These are phyloP conservation scores for Archilochus colubris DNA, from an alignment of 2,113 vertebrate genomes.

Conservation along the genomic window DNA sequence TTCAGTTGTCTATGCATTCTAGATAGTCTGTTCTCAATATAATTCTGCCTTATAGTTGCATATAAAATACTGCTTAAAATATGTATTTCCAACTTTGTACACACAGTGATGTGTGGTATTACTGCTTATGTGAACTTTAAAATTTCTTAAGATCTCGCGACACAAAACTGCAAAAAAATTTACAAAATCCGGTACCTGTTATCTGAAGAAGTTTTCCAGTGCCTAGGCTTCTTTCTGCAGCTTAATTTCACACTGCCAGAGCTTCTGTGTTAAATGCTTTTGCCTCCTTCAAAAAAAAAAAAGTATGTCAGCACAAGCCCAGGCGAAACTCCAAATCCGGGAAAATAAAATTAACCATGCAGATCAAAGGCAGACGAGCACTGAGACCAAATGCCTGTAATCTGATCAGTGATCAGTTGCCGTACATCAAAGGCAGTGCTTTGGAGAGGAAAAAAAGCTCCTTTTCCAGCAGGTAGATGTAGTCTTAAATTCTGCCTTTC, in stretches of 20 bases:
- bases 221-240: constrained; percentile 58
- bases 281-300: constrained; percentile 41
- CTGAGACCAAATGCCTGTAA: constrained; percentile 84
- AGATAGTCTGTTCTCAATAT: not conserved
- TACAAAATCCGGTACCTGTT: constrained; percentile 70
- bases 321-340: constrained; percentile 80
- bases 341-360: constrained; percentile 81
- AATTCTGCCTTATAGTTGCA: constrained; percentile 11
- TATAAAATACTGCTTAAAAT: constrained; percentile 8
- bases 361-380: constrained; percentile 90
- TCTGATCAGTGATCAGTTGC: constrained; percentile 89
- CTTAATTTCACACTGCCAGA: constrained; percentile 59
- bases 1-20: not conserved
- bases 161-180: not conserved
- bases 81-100: not conserved
- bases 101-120: not conserved
- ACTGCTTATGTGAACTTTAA: not conserved
- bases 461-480: constrained; percentile 70
- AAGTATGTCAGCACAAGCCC: constrained; percentile 79
- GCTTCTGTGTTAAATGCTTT: constrained; percentile 70
- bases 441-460: constrained; percentile 57
- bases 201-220: constrained; percentile 54
- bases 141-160: not conserved
- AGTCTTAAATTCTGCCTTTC: constrained; percentile 48
- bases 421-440: constrained; percentile 85